phyloP scores from a whole-genome alignment of 2,888 invertebrate species.

The Thymelicus sylvestris region DNA sequence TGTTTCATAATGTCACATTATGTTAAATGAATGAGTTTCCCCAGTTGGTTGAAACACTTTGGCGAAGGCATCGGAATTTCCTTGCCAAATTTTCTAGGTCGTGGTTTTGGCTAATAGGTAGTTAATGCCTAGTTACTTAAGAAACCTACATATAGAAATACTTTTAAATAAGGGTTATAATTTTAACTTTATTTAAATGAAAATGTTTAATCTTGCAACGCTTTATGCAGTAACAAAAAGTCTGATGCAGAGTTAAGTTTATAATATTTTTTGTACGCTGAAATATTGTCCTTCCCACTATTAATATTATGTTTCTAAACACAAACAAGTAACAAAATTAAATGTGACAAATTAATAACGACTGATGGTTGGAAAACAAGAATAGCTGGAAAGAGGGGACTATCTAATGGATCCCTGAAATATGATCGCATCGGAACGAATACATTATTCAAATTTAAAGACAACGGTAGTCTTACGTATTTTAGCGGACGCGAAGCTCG shows the following conservation, averaged over 20 bases:
- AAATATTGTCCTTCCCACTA: too few relatives aligned
- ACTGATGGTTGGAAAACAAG: conserved; percentile 34
- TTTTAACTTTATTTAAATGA: background rate
- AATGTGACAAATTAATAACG: conserved; percentile 36
- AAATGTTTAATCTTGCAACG: background rate
- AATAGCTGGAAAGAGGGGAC: conserved; percentile 51
- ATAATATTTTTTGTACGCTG: background rate
- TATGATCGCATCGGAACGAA: conserved; percentile 69
- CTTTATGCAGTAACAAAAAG: too few relatives aligned
- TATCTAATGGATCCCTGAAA: conserved; percentile 73
- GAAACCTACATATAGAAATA: background rate
- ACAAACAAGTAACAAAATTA: conserved; percentile 25
- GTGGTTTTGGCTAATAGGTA: conserved; percentile 39
- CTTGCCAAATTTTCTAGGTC: conserved; percentile 44
- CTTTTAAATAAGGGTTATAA: background rate
- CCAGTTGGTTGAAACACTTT: conserved; percentile 42
- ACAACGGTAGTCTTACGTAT: conserved; percentile 58
- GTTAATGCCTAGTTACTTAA: conserved; percentile 23
- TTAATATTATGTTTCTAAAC: background rate
- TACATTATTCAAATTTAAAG: conserved; percentile 74
- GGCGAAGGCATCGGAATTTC: conserved; percentile 39
- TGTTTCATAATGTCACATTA: conserved; percentile 25
- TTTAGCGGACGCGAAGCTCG: conserved; percentile 36
- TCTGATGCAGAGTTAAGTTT: background rate
- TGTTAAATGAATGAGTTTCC: conserved; percentile 35